These are phyloP conservation scores for Leuctra nigra DNA, from an alignment of 2,888 invertebrate genomes.

Conservation along the genomic window DNA sequence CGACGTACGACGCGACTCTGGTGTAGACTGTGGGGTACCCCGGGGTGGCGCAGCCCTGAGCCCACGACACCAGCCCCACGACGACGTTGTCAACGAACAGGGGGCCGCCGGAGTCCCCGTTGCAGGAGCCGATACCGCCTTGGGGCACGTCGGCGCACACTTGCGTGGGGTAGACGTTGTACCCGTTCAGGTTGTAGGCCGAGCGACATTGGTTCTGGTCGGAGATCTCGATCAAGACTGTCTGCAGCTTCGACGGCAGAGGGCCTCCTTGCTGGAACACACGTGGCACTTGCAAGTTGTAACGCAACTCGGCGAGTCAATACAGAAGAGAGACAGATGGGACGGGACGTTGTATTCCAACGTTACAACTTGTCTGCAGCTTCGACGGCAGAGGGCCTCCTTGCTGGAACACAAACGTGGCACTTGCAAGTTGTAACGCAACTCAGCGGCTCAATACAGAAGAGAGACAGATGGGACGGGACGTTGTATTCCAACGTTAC, in stretches of 20 bases:
- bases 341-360: too few relatives aligned
- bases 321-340: too few relatives aligned
- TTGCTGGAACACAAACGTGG: too few relatives aligned
- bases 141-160: conserved; percentile 22
- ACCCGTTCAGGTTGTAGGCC: conserved; percentile 18
- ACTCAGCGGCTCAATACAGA: too few relatives aligned
- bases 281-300: too few relatives aligned
- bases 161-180: conserved; percentile 22
- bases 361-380: too few relatives aligned
- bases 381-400: too few relatives aligned
- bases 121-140: conserved; percentile 21
- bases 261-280: conserved; percentile 20
- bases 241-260: conserved; percentile 15
- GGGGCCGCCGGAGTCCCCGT: conserved; percentile 26
- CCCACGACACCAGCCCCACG: conserved; percentile 26
- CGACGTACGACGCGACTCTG: conserved; percentile 16
- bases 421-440: too few relatives aligned
- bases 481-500: too few relatives aligned
- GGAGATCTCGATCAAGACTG: conserved; percentile 18
- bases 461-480: too few relatives aligned
- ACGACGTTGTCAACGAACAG: conserved; percentile 21
- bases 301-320: too few relatives aligned
- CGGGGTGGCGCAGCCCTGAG: conserved; percentile 20
- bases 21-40: conserved; percentile 26
- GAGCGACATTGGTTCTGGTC: conserved; percentile 17